Percentiles rank a stretch among this genome's conserved stretches.
Conservation (phyloP, 1,140 invertebrate genomes). For the Drosophila oshimai region DNA sequence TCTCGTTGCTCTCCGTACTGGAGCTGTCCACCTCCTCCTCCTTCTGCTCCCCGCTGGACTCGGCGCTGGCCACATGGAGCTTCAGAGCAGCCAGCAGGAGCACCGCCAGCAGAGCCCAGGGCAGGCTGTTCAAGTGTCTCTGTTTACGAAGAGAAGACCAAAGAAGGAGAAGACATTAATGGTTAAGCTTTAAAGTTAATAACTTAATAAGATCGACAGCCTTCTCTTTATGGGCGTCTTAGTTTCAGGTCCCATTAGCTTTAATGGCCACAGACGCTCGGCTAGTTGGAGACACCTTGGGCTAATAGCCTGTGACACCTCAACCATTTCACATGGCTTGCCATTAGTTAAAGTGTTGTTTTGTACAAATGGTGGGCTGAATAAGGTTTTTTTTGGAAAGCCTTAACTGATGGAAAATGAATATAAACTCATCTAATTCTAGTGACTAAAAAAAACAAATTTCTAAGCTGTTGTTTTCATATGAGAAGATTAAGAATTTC, state of each 20-base stretch:
- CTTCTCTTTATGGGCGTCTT: constrained; percentile 7
- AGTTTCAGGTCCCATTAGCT: constrained; percentile 61
- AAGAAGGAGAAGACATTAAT: constrained; percentile 26
- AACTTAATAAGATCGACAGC: constrained; percentile 45
- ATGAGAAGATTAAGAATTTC: too few relatives aligned
- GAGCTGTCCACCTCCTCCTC: constrained; percentile 81
- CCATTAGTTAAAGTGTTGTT: not conserved
- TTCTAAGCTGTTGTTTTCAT: too few relatives aligned
- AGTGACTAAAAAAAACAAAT: too few relatives aligned
- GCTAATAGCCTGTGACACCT: constrained; percentile 35
- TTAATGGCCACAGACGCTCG: constrained; percentile 31
- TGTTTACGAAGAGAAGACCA: constrained; percentile 9
- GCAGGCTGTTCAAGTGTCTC: constrained; percentile 61
- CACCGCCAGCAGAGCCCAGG: constrained; percentile 55
- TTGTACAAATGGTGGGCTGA: not conserved
- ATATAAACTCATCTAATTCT: too few relatives aligned
- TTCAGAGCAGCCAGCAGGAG: constrained; percentile 52
- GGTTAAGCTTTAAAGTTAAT: constrained; percentile 35
- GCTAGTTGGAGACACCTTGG: constrained; percentile 37
- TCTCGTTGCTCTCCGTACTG: constrained; percentile 82
- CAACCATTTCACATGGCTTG: not conserved
- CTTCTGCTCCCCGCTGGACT: constrained; percentile 10
- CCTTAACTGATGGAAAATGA: too few relatives aligned
- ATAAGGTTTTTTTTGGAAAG: too few relatives aligned
- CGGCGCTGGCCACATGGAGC: constrained; percentile 44